These are phyloP conservation scores for Chamaea fasciata DNA, from an alignment of 2,113 vertebrate species.

Conservation along the genomic window DNA sequence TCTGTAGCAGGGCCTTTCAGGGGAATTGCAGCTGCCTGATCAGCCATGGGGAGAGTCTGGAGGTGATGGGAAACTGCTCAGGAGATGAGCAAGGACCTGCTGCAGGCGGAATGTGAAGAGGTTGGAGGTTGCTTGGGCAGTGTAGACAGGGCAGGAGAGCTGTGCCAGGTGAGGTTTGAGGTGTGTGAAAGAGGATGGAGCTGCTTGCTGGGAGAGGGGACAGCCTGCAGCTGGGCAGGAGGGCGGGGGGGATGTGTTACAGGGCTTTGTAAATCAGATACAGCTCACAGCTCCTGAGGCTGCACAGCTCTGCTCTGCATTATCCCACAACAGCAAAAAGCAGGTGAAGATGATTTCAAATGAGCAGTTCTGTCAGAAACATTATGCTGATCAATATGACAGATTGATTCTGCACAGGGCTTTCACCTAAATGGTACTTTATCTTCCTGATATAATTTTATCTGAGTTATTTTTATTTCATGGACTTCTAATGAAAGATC, in stretches of 20 bases:
- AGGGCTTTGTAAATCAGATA: background rate
- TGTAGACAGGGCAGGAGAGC: background rate
- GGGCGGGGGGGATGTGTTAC: background rate
- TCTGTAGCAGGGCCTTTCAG: background rate
- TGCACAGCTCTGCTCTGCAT: background rate
- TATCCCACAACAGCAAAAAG: background rate
- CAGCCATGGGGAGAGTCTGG: background rate
- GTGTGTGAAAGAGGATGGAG: background rate
- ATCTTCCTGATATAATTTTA: background rate
- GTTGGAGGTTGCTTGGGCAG: background rate
- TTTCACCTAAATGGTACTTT: background rate
- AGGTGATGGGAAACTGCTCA: background rate
- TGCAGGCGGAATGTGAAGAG: background rate
- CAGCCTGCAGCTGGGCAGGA: background rate
- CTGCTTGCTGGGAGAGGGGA: background rate
- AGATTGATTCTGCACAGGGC: background rate
- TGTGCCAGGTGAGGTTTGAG: background rate
- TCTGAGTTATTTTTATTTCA: background rate
- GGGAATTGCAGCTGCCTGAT: background rate
- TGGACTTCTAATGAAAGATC: background rate
- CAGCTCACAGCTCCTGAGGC: background rate
- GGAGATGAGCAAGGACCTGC: background rate
- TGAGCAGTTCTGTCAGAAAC: background rate
- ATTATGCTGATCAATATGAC: background rate
- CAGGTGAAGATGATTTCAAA: background rate